These are phyloP conservation scores for Melanotaenia duboulayi DNA, from an alignment of 2,113 vertebrate genomes.

Conservation along the genomic window DNA sequence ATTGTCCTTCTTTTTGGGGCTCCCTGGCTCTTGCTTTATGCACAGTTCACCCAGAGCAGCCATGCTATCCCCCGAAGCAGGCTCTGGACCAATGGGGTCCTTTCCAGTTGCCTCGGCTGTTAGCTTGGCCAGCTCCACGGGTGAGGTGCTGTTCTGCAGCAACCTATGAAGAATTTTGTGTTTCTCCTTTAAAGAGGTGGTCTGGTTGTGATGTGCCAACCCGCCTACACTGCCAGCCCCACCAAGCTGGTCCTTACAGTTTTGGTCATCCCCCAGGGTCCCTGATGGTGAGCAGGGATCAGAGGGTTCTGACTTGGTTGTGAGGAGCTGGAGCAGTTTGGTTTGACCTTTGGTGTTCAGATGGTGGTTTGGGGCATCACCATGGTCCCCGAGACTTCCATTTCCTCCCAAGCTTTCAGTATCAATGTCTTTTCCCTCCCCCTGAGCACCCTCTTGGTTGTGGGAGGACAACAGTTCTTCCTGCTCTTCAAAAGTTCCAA, in stretches of 20 bases:
- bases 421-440: slow-evolving; percentile 78
- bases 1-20: slow-evolving; percentile 99
- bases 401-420: slow-evolving; percentile 11
- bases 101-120: slow-evolving; percentile 98
- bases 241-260: slow-evolving; percentile 85
- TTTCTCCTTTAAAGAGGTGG: slow-evolving; percentile 95
- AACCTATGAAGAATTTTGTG: slow-evolving; percentile 99
- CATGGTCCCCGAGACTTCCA: slow-evolving; percentile 43
- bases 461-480: slow-evolving; percentile 82
- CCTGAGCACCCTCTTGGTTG: slow-evolving; percentile 84
- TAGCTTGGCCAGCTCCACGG: slow-evolving; percentile 95
- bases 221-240: slow-evolving; percentile 60
- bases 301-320: slow-evolving; percentile 91
- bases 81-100: slow-evolving; percentile 87
- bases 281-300: slow-evolving; percentile 86
- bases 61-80: slow-evolving; percentile 71
- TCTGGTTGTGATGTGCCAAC: slow-evolving; percentile 60
- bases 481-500: slow-evolving; percentile 59
- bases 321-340: slow-evolving; percentile 96
- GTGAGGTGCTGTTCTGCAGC: slow-evolving; percentile 96
- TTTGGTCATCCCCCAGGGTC: slow-evolving; percentile 81
- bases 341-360: slow-evolving; percentile 93
- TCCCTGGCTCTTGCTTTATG: slow-evolving; percentile 93
- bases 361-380: slow-evolving; percentile 85
- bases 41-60: slow-evolving; percentile 84